Percentiles rank a stretch among this genome's conserved stretches.
phyloP scores from a whole-genome alignment of 2,113 vertebrate species.

The Rhombomys opimus region DNA sequence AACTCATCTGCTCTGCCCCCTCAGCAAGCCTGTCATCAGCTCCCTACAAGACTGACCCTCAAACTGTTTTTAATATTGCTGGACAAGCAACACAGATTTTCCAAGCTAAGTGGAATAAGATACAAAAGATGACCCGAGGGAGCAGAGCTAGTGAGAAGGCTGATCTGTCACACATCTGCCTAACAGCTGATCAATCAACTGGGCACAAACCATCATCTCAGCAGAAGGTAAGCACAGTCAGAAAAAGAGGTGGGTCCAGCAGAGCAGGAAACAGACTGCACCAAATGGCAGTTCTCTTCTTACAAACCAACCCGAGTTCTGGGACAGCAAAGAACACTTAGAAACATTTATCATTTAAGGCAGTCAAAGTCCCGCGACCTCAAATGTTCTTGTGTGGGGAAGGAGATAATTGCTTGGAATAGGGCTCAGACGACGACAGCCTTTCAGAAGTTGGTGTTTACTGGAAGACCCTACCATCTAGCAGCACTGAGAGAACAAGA shows the following conservation, averaged over 20 bases:
- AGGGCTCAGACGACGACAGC: not conserved
- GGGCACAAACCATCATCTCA: not conserved
- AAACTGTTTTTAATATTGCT: constrained; percentile 61
- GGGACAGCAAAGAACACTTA: not conserved
- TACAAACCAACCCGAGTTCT: not conserved
- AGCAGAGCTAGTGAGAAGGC: not conserved
- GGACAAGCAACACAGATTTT: constrained; percentile 54
- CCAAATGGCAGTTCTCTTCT: not conserved
- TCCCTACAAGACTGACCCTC: constrained; percentile 30
- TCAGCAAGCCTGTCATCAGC: not conserved
- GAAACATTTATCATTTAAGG: not conserved
- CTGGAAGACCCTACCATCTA: not conserved
- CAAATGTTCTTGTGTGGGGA: not conserved
- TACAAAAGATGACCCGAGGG: constrained; percentile 16
- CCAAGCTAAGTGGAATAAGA: constrained; percentile 48
- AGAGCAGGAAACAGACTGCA: not conserved
- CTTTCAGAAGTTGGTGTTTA: not conserved
- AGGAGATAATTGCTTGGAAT: not conserved
- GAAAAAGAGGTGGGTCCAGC: not conserved
- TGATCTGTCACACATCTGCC: not conserved
- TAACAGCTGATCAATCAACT: not conserved
- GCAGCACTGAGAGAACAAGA: not conserved
- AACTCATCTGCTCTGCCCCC: not conserved
- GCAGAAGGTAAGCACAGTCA: not conserved
- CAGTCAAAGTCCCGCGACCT: not conserved